A percentile compares a stretch with the other conserved stretches of the same genome.
Evolutionary conservation across 2,888 invertebrate genomes (phyloP).

Genomic region (Yponomeuta malinellus): DNA sequence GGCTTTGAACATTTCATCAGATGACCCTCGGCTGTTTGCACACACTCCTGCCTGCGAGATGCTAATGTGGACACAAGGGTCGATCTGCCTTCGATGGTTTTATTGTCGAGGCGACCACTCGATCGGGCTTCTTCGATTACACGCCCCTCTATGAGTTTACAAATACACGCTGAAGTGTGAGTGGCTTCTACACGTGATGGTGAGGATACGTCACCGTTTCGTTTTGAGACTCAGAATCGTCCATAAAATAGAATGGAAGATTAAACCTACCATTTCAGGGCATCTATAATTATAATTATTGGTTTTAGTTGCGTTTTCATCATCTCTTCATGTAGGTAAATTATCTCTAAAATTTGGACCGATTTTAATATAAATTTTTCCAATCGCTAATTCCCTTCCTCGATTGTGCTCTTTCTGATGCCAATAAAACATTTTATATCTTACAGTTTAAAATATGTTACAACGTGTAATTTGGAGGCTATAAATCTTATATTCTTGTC

Average conservation of each 20-base stretch:
- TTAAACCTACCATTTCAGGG: too few species aligned
- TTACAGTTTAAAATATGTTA: not conserved
- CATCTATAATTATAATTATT: too few species aligned
- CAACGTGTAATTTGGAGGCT: not conserved
- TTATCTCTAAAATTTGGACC: too few species aligned
- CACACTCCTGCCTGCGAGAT: conserved; percentile 68
- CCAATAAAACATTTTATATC: not conserved
- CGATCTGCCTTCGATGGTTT: conserved; percentile 68
- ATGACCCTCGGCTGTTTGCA: conserved; percentile 74
- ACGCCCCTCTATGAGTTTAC: not conserved
- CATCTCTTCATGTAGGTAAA: too few species aligned
- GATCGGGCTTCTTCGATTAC: conserved; percentile 64
- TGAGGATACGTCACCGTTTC: too few species aligned
- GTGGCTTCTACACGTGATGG: too few species aligned
- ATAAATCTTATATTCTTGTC: not conserved
- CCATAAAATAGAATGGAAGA: too few species aligned
- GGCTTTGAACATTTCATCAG: conserved; percentile 77
- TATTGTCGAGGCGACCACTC: conserved; percentile 56
- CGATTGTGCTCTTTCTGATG: not conserved
- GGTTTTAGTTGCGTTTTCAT: too few species aligned
- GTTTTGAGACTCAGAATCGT: too few species aligned
- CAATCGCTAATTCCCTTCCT: not conserved
- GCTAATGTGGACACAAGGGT: conserved; percentile 76
- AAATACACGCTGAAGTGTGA: not conserved
- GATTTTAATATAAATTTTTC: not conserved